Base-by-base conservation (phyloP, 2,113 vertebrate species). In the Prochilodus magdalenae region DNA sequence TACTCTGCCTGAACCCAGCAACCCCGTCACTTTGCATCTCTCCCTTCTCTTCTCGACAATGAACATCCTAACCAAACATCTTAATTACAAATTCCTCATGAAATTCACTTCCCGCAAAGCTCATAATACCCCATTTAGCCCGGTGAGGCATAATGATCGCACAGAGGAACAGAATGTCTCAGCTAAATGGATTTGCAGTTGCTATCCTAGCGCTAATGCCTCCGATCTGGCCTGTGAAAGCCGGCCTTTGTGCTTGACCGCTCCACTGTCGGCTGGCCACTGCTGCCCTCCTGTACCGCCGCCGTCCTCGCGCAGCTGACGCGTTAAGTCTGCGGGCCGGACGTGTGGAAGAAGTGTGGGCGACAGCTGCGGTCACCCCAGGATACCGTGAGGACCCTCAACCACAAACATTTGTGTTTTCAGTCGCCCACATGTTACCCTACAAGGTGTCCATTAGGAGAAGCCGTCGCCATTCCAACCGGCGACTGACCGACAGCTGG, bases 361-460 rank as follows among this genome's bases (percentile, higher is more conserved):
- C 36, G 36, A 82, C 73, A 82, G 80, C 80, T 82, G 80, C 47
- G 33, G 33, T 14, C 63, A 82, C 80, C 80, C 65, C 73, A 16
- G 49, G 53, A 75, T 47, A 22, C 27, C 65, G 20, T 7, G n/a
- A 30, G 24, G 49, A 75, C 51, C 63, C 73, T 49, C 16, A 13
- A 60, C 65, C 65, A 14, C 73, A 76, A 76, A 82, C 73, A 55
- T 82, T 82, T 82, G 80, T 82, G 73, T 82, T 82, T 75, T 63
- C 14, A 53, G 74, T 59, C 73, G 22, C 36, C 63, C 27, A 76
- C 80, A 51, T 75, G 51, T 69, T 75, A 63, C 49, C 51, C 63
- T 5, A 29, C 51, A 33, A 24, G 44, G 70, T 49, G 63, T 81
- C 59, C n/a, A 11, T 13, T 69, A 27, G 40, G 26, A 33, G 63